Percentiles rank a stretch among this genome's conserved stretches.
phyloP scores from a whole-genome alignment of 2,888 invertebrate species.

The Ormyrus nitidulus region DNA sequence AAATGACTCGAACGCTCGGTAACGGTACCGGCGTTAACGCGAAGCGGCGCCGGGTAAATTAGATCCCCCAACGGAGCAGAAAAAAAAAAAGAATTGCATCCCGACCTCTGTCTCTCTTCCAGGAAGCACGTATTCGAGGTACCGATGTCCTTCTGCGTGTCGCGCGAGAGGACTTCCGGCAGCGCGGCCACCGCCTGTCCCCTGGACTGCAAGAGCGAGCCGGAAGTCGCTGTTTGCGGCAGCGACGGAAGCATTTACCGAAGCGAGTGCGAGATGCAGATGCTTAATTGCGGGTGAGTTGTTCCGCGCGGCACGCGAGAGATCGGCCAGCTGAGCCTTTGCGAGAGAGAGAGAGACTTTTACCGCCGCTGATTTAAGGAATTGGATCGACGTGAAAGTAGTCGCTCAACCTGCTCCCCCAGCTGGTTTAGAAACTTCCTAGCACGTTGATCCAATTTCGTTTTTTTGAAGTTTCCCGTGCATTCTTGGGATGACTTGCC shows the following conservation, averaged over 20 bases:
- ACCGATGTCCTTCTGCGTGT: constrained; percentile 91
- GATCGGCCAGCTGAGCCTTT: background rate
- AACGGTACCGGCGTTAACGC: no score
- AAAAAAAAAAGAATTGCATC: background rate
- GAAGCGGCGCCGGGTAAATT: no score
- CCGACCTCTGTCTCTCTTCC: constrained; percentile 49
- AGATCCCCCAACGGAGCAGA: background rate
- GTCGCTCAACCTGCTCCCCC: no score
- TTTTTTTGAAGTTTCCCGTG: no score
- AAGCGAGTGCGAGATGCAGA: constrained; percentile 91
- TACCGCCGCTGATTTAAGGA: background rate
- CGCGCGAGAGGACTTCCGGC: constrained; percentile 85
- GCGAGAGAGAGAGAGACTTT: background rate
- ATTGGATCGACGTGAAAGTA: no score
- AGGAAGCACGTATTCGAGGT: constrained; percentile 95
- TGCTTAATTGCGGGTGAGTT: constrained; percentile 92
- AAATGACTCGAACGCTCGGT: no score
- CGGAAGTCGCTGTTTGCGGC: constrained; percentile 87
- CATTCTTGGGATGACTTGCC: no score
- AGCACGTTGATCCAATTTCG: no score
- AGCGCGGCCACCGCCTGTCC: constrained; percentile 82
- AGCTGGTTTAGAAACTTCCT: no score
- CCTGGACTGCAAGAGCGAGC: constrained; percentile 84
- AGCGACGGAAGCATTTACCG: constrained; percentile 92
- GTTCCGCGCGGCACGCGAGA: no score